phyloP scores from a whole-genome alignment of 1,140 invertebrate genomes.

The Trachymyrmex septentrionalis region DNA sequence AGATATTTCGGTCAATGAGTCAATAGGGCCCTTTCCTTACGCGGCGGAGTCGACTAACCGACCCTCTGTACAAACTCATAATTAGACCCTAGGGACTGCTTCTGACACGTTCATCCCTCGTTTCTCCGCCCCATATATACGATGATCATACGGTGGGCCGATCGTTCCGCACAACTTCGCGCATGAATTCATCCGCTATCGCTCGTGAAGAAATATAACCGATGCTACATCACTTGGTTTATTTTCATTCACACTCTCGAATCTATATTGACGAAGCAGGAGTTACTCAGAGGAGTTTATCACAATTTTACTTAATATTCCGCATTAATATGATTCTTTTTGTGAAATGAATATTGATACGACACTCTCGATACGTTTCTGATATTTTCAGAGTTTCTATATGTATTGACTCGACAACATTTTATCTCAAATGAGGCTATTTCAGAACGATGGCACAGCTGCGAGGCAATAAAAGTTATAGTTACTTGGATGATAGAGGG shows the following conservation, averaged over 20 bases:
- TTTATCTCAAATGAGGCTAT: constrained; percentile 22
- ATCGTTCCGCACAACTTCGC: constrained; percentile 62
- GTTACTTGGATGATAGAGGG: neutral
- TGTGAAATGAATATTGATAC: neutral
- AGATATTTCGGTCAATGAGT: constrained; percentile 81
- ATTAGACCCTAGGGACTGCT: constrained; percentile 85
- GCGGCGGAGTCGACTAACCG: constrained; percentile 73
- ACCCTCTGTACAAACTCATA: constrained; percentile 84
- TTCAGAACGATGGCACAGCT: neutral
- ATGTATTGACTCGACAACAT: constrained; percentile 12
- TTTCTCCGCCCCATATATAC: constrained; percentile 75
- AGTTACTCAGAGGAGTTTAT: neutral
- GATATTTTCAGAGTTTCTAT: neutral
- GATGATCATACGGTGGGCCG: constrained; percentile 61
- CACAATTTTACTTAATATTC: neutral
- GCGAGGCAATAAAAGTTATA: constrained; percentile 43
- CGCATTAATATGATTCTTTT: neutral
- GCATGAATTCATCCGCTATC: constrained; percentile 68
- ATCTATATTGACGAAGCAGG: neutral
- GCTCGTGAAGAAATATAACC: constrained; percentile 63
- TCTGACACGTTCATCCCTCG: constrained; percentile 85
- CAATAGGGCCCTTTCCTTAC: constrained; percentile 74
- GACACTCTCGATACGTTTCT: neutral
- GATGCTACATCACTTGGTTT: neutral
- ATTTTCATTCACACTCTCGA: constrained; percentile 27